These are phyloP conservation scores for Neolamprologus multifasciatus DNA, from an alignment of 2,797 vertebrate species.

Conservation along the genomic window DNA sequence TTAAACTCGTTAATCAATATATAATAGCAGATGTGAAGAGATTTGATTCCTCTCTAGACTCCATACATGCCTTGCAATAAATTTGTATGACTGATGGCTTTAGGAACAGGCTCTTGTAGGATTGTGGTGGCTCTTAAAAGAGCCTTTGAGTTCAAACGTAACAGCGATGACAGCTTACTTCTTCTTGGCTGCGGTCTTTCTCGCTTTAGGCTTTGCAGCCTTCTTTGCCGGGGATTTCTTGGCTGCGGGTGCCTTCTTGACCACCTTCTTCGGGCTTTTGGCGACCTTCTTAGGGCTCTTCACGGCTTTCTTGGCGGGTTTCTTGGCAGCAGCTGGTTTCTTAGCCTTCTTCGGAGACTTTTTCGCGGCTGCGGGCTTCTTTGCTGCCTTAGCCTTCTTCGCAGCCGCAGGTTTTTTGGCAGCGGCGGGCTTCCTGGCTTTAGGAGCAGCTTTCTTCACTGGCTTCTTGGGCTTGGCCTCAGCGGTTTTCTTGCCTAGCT, in stretches of 20 bases:
- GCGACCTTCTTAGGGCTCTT: neutral
- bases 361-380: neutral
- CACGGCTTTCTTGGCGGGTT: rapidly evolving
- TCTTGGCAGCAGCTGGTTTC: neutral
- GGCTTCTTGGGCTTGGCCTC: neutral
- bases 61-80: no score
- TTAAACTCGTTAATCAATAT: rapidly evolving
- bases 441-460: neutral
- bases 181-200: neutral
- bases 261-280: neutral
- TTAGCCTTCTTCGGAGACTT: neutral
- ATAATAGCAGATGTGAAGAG: neutral
- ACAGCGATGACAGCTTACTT: neutral
- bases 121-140: neutral
- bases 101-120: neutral
- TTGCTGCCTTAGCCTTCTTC: neutral
- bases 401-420: neutral
- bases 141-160: neutral
- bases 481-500: neutral
- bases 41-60: rapidly evolving
- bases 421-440: neutral
- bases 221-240: neutral
- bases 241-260: rapidly evolving
- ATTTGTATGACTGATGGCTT: rapidly evolving
- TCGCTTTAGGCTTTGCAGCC: neutral